phyloP scores from a whole-genome alignment of 1,140 invertebrate species.

The Leptopilina boulardi region DNA sequence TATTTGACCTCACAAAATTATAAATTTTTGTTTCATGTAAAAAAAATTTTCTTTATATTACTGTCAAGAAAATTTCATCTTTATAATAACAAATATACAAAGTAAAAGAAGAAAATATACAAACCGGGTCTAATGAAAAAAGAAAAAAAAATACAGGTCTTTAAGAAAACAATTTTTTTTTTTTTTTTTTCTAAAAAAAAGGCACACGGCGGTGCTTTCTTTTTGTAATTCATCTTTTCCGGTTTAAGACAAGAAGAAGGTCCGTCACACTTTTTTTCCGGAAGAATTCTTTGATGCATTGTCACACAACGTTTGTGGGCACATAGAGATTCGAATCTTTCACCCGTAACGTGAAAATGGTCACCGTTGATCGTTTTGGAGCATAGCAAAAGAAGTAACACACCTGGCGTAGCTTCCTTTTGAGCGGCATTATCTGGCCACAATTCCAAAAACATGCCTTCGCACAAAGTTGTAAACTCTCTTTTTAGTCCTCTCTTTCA shows the following conservation, averaged over 20 bases:
- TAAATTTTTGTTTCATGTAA: no score
- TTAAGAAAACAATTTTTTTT: no score
- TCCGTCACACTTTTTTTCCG: constrained; percentile 45
- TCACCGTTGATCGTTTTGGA: constrained; percentile 55
- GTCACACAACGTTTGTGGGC: constrained; percentile 54
- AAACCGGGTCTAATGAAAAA: no score
- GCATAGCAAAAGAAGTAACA: constrained; percentile 45
- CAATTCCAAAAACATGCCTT: constrained; percentile 67
- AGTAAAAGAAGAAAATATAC: no score
- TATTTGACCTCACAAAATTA: no score
- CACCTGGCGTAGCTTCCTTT: constrained; percentile 64
- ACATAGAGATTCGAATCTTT: constrained; percentile 39
- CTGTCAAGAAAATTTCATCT: no score
- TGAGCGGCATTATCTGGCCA: constrained; percentile 64
- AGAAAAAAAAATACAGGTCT: no score
- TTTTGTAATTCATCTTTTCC: constrained; percentile 20
- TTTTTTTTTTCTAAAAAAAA: neutral
- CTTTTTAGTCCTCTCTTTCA: constrained; percentile 58
- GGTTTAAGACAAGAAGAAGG: constrained; percentile 30
- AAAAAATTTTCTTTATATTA: no score
- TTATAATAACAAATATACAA: no score
- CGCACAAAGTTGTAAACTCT: constrained; percentile 63
- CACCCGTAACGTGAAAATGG: constrained; percentile 45
- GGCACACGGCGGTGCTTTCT: constrained; percentile 3
- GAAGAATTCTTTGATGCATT: constrained; percentile 59